Percentiles rank a stretch among this genome's conserved stretches.
phyloP scores from a whole-genome alignment of 2,113 vertebrate species.

The Alouatta palliata region DNA sequence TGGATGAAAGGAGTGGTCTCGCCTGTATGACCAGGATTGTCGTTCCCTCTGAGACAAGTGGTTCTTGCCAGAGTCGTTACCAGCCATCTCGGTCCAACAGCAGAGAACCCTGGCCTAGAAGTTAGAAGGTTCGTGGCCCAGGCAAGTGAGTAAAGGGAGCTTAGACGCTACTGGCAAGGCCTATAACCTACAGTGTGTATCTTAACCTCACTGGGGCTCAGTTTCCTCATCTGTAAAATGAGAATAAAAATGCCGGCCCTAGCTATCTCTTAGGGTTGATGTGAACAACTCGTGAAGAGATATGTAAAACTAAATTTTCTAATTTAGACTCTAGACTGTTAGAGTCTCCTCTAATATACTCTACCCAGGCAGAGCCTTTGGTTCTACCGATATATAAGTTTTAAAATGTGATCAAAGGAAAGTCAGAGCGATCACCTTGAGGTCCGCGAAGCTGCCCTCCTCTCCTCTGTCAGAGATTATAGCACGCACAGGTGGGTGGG shows the following conservation, averaged over 20 bases:
- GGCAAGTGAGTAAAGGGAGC: not conserved
- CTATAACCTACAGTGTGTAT: not conserved
- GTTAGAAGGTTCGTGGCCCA: not conserved
- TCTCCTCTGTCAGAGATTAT: slow-evolving; percentile 26
- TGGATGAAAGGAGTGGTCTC: not conserved
- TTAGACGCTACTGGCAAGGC: not conserved
- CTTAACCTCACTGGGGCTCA: not conserved
- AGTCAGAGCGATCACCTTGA: slow-evolving; percentile 39
- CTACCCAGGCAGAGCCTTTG: not conserved
- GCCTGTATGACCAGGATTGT: not conserved
- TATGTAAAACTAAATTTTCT: not conserved
- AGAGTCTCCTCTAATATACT: not conserved
- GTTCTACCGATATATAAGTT: not conserved
- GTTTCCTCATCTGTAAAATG: not conserved
- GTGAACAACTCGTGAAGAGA: not conserved
- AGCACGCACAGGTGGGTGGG: slow-evolving; percentile 3
- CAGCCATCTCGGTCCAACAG: not conserved
- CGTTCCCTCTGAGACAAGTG: not conserved
- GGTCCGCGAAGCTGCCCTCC: not conserved
- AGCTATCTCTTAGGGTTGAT: slow-evolving; percentile 1
- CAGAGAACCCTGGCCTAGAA: not conserved
- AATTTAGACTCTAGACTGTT: not conserved
- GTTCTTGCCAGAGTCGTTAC: not conserved
- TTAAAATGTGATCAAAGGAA: slow-evolving; percentile 30
- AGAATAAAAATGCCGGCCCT: not conserved